Evolutionary conservation across 2,113 vertebrate species (phyloP).

Genomic region (Corythoichthys intestinalis): DNA sequence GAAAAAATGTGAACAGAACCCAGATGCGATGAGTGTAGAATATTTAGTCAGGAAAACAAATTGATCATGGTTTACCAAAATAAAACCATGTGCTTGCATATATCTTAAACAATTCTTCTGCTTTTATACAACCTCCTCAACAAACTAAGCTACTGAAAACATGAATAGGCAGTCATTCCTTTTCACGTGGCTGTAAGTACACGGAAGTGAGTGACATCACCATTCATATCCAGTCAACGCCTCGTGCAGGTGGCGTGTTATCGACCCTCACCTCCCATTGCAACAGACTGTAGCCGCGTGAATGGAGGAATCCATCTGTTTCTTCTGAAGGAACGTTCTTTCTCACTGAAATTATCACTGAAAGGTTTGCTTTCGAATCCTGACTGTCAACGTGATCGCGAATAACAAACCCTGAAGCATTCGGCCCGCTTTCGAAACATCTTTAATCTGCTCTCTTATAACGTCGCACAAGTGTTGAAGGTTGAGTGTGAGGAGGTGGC

Average conservation of each 20-base stretch:
- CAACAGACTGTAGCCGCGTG: slow-evolving; percentile 20
- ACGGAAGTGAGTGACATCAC: neutral
- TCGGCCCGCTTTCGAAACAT: neutral
- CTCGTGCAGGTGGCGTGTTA: neutral
- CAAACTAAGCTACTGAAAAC: too few relatives aligned
- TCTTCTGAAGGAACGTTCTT: neutral
- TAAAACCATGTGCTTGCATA: too few relatives aligned
- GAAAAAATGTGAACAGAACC: too few relatives aligned
- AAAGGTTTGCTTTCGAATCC: neutral
- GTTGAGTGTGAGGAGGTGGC: neutral
- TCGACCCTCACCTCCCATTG: slow-evolving; percentile 8
- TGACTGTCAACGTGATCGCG: neutral
- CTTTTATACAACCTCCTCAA: too few relatives aligned
- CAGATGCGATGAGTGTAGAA: too few relatives aligned
- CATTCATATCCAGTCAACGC: slow-evolving; percentile 6
- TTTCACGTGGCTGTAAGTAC: slow-evolving; percentile 2
- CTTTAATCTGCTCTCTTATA: neutral
- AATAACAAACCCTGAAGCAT: neutral
- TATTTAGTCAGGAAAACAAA: too few relatives aligned
- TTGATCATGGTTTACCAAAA: too few relatives aligned
- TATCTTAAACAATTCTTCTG: too few relatives aligned
- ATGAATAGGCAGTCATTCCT: too few relatives aligned
- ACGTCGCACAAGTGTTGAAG: neutral
- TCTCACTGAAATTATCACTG: neutral
- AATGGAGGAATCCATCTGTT: neutral